phyloP scores from a whole-genome alignment of 2,888 invertebrate genomes.

The Stenichneumon culpator region DNA sequence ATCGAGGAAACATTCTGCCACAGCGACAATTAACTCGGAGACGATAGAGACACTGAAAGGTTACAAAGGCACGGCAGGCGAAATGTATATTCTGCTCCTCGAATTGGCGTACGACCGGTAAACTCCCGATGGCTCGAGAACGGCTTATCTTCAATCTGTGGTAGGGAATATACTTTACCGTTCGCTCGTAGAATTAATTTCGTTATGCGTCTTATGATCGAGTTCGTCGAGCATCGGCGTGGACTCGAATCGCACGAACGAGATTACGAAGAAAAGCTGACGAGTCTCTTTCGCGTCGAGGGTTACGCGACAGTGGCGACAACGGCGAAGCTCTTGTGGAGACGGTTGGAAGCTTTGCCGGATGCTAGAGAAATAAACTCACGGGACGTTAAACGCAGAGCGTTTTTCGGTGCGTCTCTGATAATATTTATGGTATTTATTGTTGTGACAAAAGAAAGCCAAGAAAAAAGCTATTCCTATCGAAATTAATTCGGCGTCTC shows the following conservation, averaged over 20 bases:
- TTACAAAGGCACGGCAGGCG: constrained; percentile 74
- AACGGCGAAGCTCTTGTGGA: constrained; percentile 55
- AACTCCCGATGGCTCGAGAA: constrained; percentile 3
- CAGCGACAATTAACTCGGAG: constrained; percentile 73
- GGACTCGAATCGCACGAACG: constrained; percentile 16
- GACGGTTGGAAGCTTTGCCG: constrained; percentile 20
- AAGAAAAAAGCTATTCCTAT: neutral
- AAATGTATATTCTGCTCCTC: constrained; percentile 78
- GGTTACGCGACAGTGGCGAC: constrained; percentile 27
- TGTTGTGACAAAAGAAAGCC: neutral
- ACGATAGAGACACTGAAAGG: constrained; percentile 74
- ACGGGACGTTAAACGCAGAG: neutral
- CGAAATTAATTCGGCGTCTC: constrained; percentile 1
- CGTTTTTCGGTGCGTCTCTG: neutral
- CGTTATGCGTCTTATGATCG: constrained; percentile 68
- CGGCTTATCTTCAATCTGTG: neutral
- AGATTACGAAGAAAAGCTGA: neutral
- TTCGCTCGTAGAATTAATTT: constrained; percentile 70
- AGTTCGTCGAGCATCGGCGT: constrained; percentile 59
- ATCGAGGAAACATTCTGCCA: constrained; percentile 77
- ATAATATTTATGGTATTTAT: neutral
- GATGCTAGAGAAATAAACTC: neutral
- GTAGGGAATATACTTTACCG: neutral
- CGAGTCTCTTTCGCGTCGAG: neutral
- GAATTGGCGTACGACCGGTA: constrained; percentile 80